Evolutionary conservation across 1,140 invertebrate genomes (phyloP).

Genomic region (Phocides pigmalion): DNA sequence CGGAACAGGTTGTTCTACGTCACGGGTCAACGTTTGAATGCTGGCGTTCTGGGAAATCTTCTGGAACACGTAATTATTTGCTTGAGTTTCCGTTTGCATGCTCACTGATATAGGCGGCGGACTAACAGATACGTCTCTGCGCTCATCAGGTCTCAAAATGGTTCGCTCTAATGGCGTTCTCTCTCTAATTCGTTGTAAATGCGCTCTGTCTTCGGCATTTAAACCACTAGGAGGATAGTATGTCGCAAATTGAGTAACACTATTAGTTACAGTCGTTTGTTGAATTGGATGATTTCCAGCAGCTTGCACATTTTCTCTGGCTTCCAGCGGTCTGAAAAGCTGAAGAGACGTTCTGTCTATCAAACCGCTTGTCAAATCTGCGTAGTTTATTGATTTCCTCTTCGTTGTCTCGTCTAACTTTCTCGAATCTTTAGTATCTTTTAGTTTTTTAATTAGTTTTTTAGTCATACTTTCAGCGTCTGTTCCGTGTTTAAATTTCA

Average conservation of each 20-base stretch:
- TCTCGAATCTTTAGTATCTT: conserved; percentile 3
- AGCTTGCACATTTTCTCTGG: no score
- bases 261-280: neutral
- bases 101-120: conserved; percentile 1
- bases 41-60: conserved; percentile 19
- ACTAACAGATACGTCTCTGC: conserved; percentile 3
- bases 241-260: conserved; percentile 9
- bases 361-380: neutral
- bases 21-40: conserved; percentile 17
- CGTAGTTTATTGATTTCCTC: conserved; percentile 15
- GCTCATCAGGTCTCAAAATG: neutral
- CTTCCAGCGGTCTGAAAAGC: no score
- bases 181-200: conserved; percentile 32
- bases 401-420: conserved; percentile 8
- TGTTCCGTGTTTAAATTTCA: neutral
- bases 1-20: conserved; percentile 1
- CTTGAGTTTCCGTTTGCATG: conserved; percentile 21
- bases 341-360: neutral
- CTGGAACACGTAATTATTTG: neutral
- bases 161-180: conserved; percentile 4
- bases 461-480: neutral
- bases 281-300: neutral
- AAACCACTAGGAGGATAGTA: conserved; percentile 28
- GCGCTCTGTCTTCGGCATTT: conserved; percentile 27
- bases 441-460: conserved; percentile 15